These are phyloP conservation scores for Zootermopsis nevadensis DNA, from an alignment of 2,888 invertebrate genomes.

Conservation along the genomic window DNA sequence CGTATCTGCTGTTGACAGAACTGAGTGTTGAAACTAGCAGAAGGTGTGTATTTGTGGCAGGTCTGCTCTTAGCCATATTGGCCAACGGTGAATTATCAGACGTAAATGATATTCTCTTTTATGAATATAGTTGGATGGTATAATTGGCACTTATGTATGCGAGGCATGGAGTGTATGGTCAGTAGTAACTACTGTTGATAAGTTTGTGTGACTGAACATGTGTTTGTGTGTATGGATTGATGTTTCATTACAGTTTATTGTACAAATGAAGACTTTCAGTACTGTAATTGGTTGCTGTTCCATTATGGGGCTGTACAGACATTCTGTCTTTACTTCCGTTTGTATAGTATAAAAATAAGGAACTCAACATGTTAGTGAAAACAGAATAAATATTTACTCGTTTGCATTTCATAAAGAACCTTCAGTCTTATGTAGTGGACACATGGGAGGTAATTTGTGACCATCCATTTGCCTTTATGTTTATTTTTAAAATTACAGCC, in stretches of 20 bases:
- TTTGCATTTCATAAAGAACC: not conserved
- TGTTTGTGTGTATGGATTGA: not conserved
- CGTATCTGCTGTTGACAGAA: not conserved
- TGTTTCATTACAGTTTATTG: not conserved
- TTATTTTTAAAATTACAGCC: too few species aligned
- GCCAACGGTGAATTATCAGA: not conserved
- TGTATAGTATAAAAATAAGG: constrained; percentile 4
- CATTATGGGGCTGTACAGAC: not conserved
- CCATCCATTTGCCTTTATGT: too few species aligned
- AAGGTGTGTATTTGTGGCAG: not conserved
- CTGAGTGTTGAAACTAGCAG: not conserved
- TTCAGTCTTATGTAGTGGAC: not conserved
- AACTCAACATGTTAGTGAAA: not conserved
- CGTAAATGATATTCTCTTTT: not conserved
- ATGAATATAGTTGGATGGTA: not conserved
- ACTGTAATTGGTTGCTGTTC: not conserved
- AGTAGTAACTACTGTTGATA: not conserved
- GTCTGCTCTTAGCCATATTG: too few species aligned
- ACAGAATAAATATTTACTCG: not conserved
- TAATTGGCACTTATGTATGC: not conserved
- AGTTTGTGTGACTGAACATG: not conserved
- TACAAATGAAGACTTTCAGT: not conserved
- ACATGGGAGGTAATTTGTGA: too few species aligned
- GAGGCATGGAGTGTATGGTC: not conserved
- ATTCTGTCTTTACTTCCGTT: not conserved